These are phyloP conservation scores for Stigmatopora argus DNA, from an alignment of 2,113 vertebrate genomes.

Conservation along the genomic window DNA sequence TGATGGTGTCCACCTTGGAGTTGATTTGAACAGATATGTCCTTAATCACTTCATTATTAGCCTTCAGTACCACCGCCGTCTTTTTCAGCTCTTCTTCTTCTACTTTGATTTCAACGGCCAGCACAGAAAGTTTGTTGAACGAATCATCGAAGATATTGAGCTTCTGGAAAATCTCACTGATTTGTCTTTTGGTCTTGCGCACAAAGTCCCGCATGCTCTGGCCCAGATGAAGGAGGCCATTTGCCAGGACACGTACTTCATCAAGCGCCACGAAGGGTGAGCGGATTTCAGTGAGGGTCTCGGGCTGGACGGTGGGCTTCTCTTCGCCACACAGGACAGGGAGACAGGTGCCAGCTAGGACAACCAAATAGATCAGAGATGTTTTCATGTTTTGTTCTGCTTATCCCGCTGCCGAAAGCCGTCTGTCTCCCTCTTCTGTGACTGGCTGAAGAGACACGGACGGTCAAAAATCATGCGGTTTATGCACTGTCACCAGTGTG, in stretches of 20 bases:
- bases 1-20: slow-evolving; percentile 79
- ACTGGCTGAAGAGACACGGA: slow-evolving; percentile 6
- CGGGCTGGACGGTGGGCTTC: slow-evolving; percentile 27
- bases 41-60: slow-evolving; percentile 84
- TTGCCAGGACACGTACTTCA: slow-evolving; percentile 84
- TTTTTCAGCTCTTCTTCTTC: slow-evolving; percentile 86
- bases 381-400: slow-evolving; percentile 64
- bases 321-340: slow-evolving; percentile 55
- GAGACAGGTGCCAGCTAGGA: slow-evolving; percentile 57
- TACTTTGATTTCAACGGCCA: slow-evolving; percentile 84
- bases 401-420: slow-evolving; percentile 12
- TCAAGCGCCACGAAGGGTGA: slow-evolving; percentile 82
- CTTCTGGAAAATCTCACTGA: slow-evolving; percentile 87
- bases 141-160: slow-evolving; percentile 85
- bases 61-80: slow-evolving; percentile 77
- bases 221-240: slow-evolving; percentile 86
- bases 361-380: slow-evolving; percentile 29
- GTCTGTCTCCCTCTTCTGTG: slow-evolving; percentile 8
- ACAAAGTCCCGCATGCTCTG: slow-evolving; percentile 88
- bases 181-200: slow-evolving; percentile 86
- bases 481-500: slow-evolving; percentile 28
- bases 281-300: slow-evolving; percentile 58
- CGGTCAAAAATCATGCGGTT: slow-evolving; percentile 19
- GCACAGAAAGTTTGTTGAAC: slow-evolving; percentile 79
- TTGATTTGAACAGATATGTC: slow-evolving; percentile 80